Evolutionary conservation across 2,888 invertebrate genomes (phyloP).

Genomic region (Melieria omissa): DNA sequence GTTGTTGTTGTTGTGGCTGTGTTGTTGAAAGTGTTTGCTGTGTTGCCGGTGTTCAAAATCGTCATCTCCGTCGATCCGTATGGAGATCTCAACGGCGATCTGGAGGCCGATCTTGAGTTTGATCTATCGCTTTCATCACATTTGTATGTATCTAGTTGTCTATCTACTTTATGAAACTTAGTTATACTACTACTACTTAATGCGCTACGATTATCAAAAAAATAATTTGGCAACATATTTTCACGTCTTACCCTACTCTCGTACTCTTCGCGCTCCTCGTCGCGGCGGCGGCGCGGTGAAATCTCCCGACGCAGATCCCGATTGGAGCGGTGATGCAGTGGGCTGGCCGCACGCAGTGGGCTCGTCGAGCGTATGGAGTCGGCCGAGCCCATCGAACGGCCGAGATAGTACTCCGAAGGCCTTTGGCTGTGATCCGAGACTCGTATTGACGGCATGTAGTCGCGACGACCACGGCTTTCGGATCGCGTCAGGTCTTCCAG

Average conservation of each 20-base stretch:
- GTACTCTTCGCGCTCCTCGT: constrained; percentile 63
- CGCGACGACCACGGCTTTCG: constrained; percentile 52
- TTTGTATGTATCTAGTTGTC: constrained; percentile 63
- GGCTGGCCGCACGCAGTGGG: constrained; percentile 55
- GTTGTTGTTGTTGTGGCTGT: constrained; percentile 40
- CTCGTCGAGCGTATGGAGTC: constrained; percentile 57
- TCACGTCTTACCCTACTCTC: constrained; percentile 66
- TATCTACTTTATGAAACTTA: constrained; percentile 66
- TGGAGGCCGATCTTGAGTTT: constrained; percentile 56
- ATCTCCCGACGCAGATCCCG: constrained; percentile 60
- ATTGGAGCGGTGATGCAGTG: constrained; percentile 57
- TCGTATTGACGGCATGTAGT: constrained; percentile 55
- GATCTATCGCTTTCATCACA: constrained; percentile 50
- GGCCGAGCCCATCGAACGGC: constrained; percentile 55
- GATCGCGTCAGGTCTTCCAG: constrained; percentile 57
- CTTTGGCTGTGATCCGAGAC: constrained; percentile 52
- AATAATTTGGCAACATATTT: constrained; percentile 65
- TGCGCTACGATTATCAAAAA: constrained; percentile 59
- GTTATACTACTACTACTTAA: constrained; percentile 63
- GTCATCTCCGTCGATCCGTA: constrained; percentile 50
- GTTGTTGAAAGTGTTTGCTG: constrained; percentile 35
- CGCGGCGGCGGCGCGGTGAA: constrained; percentile 61
- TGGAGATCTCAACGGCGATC: constrained; percentile 57
- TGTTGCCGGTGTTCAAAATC: constrained; percentile 38
- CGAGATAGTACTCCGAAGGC: constrained; percentile 48